Evolutionary conservation across 2,888 invertebrate genomes (phyloP), one percentile per base, ranked within the genome.

Genomic region (Mimachlamys varia): DNA sequence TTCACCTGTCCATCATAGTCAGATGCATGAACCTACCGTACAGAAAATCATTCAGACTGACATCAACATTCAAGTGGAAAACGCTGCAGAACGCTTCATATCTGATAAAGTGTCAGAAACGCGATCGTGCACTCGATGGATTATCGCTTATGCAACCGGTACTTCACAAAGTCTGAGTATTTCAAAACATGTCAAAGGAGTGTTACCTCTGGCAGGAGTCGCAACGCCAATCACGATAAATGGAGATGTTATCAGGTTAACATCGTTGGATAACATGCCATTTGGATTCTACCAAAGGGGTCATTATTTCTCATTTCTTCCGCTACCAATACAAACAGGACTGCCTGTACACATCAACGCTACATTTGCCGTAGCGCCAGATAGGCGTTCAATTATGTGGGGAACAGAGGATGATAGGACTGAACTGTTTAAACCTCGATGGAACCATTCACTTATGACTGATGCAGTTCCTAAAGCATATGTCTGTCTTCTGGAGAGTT

Each of bases 331-430:
- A 17, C 90, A 91, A 38, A 94, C 94, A 50, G 91, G 92, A 1
- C 93, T 96, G 50, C 95, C 95, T 4, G 93, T 96, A 44, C 96
- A 96, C 91, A 92, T 96, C 13, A 96, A 96, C 90, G 96, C 95
- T 0, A 93, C 94, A 15, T 96, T 96, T 92, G 93, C 95, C 12
- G 93, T 96, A 7, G 94, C 94, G 12, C 94, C 95, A 17, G 94
- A 95, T 76, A 91, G 96, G 49, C 91, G 95, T 27, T 92, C 94
- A 53, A 92, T 96, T 15, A 90, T 89, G 19, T 92, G 92, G 49
- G 90, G 89, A 55, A 94, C 94, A 22, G 93, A 93, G 33, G 96
- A 96, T 90, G 96, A 96, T 92, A 95, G 94, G 88, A 90, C 88
- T 17, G 55, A 44, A 12, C 33, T 76, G 33, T 87, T 89, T 55